A percentile compares a stretch with the other conserved stretches of the same genome.
These are phyloP conservation scores for Lasioglossum marginatum DNA, from an alignment of 2,888 invertebrate genomes.

Conservation along the genomic window DNA sequence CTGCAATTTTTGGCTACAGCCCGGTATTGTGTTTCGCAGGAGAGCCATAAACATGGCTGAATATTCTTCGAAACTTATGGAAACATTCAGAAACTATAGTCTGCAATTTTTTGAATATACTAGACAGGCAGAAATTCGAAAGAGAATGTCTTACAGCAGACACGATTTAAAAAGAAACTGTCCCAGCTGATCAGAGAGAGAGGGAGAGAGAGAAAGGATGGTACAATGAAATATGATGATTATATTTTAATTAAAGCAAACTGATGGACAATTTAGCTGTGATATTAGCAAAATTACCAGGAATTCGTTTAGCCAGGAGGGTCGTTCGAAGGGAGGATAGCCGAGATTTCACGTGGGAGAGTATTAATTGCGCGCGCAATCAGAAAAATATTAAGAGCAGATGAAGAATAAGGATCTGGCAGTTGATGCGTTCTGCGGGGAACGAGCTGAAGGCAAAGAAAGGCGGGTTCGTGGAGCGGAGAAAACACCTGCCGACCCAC, in stretches of 20 bases:
- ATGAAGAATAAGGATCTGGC: neutral
- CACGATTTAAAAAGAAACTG: no score
- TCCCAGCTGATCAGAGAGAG: neutral
- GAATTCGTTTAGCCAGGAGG: neutral
- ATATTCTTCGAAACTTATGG: neutral
- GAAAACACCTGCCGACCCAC: slow-evolving; percentile 45
- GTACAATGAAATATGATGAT: neutral
- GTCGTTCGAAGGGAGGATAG: neutral
- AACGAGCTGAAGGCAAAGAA: slow-evolving; percentile 6
- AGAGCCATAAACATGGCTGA: neutral
- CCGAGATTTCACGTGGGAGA: neutral
- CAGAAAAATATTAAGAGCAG: slow-evolving; percentile 4
- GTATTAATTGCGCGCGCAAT: slow-evolving; percentile 4
- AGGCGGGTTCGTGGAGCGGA: neutral
- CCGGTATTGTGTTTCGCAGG: neutral
- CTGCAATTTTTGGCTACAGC: neutral
- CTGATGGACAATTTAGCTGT: neutral
- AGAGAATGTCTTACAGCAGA: neutral
- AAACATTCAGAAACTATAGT: neutral
- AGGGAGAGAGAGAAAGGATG: neutral
- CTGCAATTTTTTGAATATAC: neutral
- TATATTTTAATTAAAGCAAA: neutral
- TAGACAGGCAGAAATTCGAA: neutral
- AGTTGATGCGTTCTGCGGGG: neutral
- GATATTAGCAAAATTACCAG: neutral